Evolutionary conservation across 2,888 invertebrate species (phyloP).

Genomic region (Drosophila prolongata): DNA sequence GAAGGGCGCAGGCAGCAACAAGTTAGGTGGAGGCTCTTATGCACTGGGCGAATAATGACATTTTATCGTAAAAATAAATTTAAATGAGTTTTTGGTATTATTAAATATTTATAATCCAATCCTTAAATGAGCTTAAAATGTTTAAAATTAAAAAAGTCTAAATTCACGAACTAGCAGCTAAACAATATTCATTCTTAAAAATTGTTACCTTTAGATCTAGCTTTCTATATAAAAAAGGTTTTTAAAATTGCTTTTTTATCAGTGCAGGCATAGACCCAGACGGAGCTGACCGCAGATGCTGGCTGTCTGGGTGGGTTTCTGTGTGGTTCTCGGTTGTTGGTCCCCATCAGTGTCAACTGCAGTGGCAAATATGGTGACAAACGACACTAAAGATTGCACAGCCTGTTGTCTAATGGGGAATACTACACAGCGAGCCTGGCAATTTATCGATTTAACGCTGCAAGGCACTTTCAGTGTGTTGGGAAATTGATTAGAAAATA

Average conservation of each 20-base stretch:
- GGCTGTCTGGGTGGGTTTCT: slow-evolving; percentile 27
- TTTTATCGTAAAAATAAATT: not conserved
- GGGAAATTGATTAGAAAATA: slow-evolving; percentile 37
- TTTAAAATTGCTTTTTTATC: not conserved
- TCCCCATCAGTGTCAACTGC: slow-evolving; percentile 44
- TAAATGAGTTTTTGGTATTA: no score
- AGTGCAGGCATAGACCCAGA: slow-evolving; percentile 18
- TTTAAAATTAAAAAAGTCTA: no score
- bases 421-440: not conserved
- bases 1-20: slow-evolving; percentile 49
- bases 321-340: slow-evolving; percentile 9
- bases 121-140: no score
- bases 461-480: slow-evolving; percentile 12
- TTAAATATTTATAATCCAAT: no score
- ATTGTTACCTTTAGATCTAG: no score
- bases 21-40: slow-evolving; percentile 22
- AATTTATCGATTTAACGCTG: slow-evolving; percentile 22
- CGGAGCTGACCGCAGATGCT: slow-evolving; percentile 25
- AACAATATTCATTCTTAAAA: no score
- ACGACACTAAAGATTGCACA: slow-evolving; percentile 49
- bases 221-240: no score
- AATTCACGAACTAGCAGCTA: no score
- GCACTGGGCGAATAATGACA: slow-evolving; percentile 9
- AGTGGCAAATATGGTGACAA: slow-evolving; percentile 56
- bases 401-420: slow-evolving; percentile 34